Evolutionary conservation across 2,888 invertebrate species (phyloP).

Genomic region (Pherbina coryleti): DNA sequence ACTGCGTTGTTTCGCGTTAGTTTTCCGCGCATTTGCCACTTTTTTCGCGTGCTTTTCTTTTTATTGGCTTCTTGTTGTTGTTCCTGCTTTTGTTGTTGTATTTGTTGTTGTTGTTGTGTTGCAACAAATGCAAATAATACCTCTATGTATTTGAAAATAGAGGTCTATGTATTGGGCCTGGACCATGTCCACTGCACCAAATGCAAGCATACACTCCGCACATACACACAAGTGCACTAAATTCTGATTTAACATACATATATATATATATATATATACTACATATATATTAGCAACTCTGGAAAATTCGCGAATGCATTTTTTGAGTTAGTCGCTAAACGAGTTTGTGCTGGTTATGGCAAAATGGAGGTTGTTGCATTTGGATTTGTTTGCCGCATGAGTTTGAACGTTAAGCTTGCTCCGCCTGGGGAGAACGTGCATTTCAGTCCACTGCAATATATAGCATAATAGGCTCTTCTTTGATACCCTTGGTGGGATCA

Average conservation of each 20-base stretch:
- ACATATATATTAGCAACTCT: not conserved
- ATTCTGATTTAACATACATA: not conserved
- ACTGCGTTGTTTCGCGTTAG: conserved; percentile 47
- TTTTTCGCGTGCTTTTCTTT: conserved; percentile 26
- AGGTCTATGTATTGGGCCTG: conserved; percentile 9
- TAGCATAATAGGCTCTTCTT: too few species aligned
- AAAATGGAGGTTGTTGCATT: not conserved
- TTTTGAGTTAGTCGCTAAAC: not conserved
- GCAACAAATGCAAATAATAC: too few species aligned
- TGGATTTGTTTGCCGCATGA: not conserved
- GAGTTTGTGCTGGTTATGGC: not conserved
- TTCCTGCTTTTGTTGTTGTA: not conserved
- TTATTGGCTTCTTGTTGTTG: not conserved
- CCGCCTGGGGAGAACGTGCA: too few species aligned
- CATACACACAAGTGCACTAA: not conserved
- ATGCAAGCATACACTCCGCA: not conserved
- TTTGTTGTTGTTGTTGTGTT: not conserved
- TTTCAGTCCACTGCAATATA: too few species aligned
- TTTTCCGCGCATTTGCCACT: conserved; percentile 33
- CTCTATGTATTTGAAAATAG: conserved; percentile 18
- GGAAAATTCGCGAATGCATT: conserved; percentile 24
- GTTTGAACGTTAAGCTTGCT: too few species aligned
- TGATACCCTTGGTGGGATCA: too few species aligned
- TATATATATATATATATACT: too few species aligned
- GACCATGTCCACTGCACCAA: conserved; percentile 25